Percentiles rank a stretch among this genome's conserved stretches.
These are phyloP conservation scores for Pteropus alecto DNA, from an alignment of 2,113 vertebrate species.

Conservation along the genomic window DNA sequence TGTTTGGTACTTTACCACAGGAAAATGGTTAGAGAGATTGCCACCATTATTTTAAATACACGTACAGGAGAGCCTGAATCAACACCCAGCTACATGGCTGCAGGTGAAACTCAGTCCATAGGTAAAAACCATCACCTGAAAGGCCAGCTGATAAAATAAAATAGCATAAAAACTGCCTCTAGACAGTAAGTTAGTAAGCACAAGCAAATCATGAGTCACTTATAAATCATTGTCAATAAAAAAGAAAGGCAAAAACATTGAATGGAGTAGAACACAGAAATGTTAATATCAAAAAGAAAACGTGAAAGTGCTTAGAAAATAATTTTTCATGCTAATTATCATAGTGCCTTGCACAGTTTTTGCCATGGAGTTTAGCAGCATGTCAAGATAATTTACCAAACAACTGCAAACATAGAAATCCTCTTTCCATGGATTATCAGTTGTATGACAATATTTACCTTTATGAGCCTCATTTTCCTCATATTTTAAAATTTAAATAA, in stretches of 20 bases:
- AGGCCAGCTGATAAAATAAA: neutral
- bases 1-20: neutral
- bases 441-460: neutral
- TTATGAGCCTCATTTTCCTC: neutral
- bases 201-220: neutral
- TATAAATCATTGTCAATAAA: neutral
- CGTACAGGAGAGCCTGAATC: neutral
- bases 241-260: neutral
- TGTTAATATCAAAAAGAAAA: neutral
- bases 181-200: neutral
- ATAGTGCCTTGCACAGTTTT: neutral
- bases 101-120: neutral
- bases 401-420: neutral
- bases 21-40: neutral
- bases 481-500: conserved; percentile 14
- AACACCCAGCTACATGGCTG: neutral
- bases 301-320: neutral
- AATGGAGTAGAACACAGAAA: neutral
- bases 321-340: neutral
- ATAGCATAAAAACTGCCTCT: neutral
- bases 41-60: neutral
- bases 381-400: neutral
- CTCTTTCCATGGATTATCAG: neutral
- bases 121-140: neutral
- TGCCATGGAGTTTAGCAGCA: neutral